These are phyloP conservation scores for Synanthedon tipuliformis DNA, from an alignment of 2,888 invertebrate genomes.

Conservation along the genomic window DNA sequence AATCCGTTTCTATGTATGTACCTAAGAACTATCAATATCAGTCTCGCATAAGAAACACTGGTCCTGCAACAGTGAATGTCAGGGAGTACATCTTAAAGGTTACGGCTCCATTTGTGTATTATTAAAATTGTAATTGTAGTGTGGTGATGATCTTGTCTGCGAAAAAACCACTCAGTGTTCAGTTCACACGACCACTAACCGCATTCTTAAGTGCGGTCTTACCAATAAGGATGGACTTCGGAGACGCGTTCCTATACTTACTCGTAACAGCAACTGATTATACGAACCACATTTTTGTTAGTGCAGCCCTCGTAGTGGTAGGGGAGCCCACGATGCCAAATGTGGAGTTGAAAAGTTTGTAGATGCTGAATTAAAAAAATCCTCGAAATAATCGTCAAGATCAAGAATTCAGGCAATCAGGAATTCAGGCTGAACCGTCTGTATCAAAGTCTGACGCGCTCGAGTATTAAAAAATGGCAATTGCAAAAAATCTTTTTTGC, in stretches of 20 bases:
- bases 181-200: background rate
- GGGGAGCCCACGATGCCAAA: no score
- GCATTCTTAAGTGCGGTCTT: background rate
- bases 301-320: background rate
- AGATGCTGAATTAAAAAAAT: no score
- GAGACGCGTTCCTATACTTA: background rate
- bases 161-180: background rate
- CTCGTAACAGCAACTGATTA: background rate
- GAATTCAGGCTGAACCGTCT: no score
- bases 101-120: background rate
- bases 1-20: no score
- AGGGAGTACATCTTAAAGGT: background rate
- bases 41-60: background rate
- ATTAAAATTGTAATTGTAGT: conserved; percentile 4
- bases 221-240: background rate
- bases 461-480: no score
- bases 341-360: no score
- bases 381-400: no score
- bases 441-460: no score
- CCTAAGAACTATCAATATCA: background rate
- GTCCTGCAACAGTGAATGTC: background rate
- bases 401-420: no score
- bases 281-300: background rate
- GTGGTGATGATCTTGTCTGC: conserved; percentile 1
- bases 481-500: no score